Base-by-base conservation (phyloP, 2,888 invertebrate genomes). In the Automeris io region DNA sequence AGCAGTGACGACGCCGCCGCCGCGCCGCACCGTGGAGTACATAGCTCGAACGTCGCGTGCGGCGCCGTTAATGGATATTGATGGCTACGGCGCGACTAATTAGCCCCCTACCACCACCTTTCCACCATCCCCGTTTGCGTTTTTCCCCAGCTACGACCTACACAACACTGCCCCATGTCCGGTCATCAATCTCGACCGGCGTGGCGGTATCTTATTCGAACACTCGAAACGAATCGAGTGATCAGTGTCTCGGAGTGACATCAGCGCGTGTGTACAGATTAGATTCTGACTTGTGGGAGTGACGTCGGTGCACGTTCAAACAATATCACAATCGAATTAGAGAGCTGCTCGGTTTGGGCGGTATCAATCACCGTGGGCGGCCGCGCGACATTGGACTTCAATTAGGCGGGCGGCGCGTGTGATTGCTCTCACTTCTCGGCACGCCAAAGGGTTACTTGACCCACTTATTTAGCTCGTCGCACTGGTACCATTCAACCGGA, bases 1-100 rank as follows among this genome's bases (percentile, higher is more conserved):
- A 44, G 47, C 42, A 45, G 50, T 53, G 54, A 49, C 55, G 58
- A 51, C 54, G 56, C 45, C 51, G 57, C 39, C 45, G 41, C 43
- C 51, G 45, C 45, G 54, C 39, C 49, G 53, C 46, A 51, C 47
- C 54, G 53, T 54, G 56, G 47, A 52, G 47, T 51, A 54, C 46
- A 52, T 42, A 54, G 57, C 58, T 39, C 54, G 46, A 61, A 48
- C 65, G 72, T 83, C 76, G 85, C 83, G 85, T 83, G 85, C 65
- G 81, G 82, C 81, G 82, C 82, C 82, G 56, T 66, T 85, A 83
- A 85, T 83, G 81, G 82, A 82, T 81, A 85, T 86, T 81, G 85
- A 85, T 83, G 83, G 76, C 73, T 66, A 70, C 70, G 70, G 70
- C 69, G 71, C 73, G 70, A 74, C 82, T 83, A 85, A 85, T 83